Conservation (phyloP, 2,797 vertebrate species). For the Crypturellus tataupa region DNA sequence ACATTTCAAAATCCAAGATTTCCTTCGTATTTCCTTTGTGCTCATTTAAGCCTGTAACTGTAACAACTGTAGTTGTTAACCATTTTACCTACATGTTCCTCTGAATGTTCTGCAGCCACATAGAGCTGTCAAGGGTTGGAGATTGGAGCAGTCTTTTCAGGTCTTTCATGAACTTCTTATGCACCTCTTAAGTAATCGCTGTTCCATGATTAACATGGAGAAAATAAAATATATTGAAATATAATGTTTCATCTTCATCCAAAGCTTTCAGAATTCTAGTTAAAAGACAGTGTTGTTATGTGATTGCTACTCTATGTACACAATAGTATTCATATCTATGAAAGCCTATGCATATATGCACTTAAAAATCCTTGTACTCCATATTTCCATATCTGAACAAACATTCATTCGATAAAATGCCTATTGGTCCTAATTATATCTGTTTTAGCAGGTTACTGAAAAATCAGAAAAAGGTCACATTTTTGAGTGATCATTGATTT, state of each 20-base stretch:
- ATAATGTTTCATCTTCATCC: neutral
- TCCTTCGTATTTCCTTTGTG: neutral
- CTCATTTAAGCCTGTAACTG: neutral
- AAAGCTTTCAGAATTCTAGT: neutral
- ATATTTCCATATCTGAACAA: neutral
- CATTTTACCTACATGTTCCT: neutral
- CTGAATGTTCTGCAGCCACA: neutral
- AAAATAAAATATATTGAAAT: neutral
- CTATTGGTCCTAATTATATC: neutral
- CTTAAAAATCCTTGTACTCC: neutral
- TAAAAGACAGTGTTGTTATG: neutral
- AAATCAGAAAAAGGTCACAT: neutral
- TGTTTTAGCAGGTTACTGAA: neutral
- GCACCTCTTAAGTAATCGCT: neutral
- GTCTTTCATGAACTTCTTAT: neutral
- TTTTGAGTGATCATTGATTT: fast-evolving
- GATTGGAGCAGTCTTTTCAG: neutral
- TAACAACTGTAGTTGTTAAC: neutral
- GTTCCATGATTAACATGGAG: neutral
- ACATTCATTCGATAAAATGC: neutral
- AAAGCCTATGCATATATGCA: neutral
- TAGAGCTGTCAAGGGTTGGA: neutral
- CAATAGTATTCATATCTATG: neutral
- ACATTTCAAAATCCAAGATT: neutral
- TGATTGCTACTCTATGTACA: neutral